phyloP scores from a whole-genome alignment of 2,113 vertebrate genomes.

The Lota lota region DNA sequence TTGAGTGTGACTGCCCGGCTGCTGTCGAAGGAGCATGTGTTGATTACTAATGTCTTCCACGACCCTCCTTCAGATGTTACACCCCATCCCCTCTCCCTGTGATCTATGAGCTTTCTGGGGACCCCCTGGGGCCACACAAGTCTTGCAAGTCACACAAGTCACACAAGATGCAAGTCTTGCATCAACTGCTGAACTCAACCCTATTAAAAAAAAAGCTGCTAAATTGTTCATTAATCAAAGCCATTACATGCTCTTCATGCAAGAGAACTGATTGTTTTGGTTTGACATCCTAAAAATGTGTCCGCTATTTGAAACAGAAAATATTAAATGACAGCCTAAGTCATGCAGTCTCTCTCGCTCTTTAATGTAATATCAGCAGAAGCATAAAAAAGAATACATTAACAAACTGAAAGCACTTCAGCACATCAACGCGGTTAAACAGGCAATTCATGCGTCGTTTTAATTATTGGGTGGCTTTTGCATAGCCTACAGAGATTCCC shows the following conservation, averaged over 20 bases:
- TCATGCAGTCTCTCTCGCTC: neutral
- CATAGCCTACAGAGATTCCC: neutral
- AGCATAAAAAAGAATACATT: too few species aligned
- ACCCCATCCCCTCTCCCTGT: conserved; percentile 27
- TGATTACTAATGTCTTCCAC: conserved; percentile 24
- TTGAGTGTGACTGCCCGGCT: too few species aligned
- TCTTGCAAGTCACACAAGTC: too few species aligned
- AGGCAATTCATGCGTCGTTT: too few species aligned
- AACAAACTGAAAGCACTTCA: too few species aligned
- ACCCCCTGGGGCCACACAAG: conserved; percentile 29
- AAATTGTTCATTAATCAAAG: conserved; percentile 22
- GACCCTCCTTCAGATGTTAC: conserved; percentile 6
- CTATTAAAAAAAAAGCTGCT: conserved; percentile 25
- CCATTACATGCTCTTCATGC: neutral
- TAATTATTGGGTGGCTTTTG: too few species aligned
- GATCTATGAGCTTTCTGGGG: conserved; percentile 29
- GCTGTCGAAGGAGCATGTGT: conserved; percentile 8
- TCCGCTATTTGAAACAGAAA: too few species aligned
- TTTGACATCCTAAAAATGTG: too few species aligned
- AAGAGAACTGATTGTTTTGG: too few species aligned
- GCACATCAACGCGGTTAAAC: too few species aligned
- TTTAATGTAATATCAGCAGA: neutral
- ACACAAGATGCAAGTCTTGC: conserved; percentile 9
- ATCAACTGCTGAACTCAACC: conserved; percentile 5
- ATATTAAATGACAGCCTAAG: neutral